Base-by-base conservation (phyloP, 1,140 invertebrate species). In the Globodera rostochiensis region DNA sequence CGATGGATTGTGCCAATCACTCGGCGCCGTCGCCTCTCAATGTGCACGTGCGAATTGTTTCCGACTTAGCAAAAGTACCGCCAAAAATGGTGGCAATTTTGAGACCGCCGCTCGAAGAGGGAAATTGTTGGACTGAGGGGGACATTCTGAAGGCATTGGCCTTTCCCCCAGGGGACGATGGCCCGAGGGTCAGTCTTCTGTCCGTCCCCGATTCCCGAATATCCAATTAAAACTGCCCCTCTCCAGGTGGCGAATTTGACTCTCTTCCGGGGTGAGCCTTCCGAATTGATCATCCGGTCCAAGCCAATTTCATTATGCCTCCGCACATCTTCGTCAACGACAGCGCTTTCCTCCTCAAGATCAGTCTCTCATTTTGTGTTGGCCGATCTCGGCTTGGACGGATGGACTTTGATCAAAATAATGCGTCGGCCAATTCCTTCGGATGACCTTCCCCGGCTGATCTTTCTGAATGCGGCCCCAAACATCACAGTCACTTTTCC, bases 1-100 rank as follows among this genome's bases (percentile, higher is more conserved):
- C 69, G 13, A 47, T 71, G 7, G 69, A 71, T 47, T 45, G n/a
- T 15, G 69, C 69, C 69, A 71, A 71, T 71, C 69, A 71, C 25
- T 71, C 69, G 11, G 25, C 69, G 6, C 36, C 25, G 13, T 71
- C 69, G 15, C 69, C 69, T 4, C 69, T 71, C 69, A 71, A 1
- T 47, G 69, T 71, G 25, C 21, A 71, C 36, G 46, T 71, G 25
- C 8, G 69, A 45, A 71, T 71, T 11, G 69, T 71, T 15, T 6
- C n/a, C 69, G 69, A 25, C 19, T 9, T 7, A 21, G 69, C 69
- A 71, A 71, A 71, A 71, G 9, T 71, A 19, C 69, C 69, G 69
- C 69, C 36, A 71, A 64, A 6, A 64, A 64, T 19, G 57, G 57
- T 19, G 57, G 57, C 57, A 64, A 19, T 15, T 64, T n/a, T 64